Evolutionary conservation across 2,797 vertebrate genomes (phyloP).

Genomic region (Rhynchotus rufescens): DNA sequence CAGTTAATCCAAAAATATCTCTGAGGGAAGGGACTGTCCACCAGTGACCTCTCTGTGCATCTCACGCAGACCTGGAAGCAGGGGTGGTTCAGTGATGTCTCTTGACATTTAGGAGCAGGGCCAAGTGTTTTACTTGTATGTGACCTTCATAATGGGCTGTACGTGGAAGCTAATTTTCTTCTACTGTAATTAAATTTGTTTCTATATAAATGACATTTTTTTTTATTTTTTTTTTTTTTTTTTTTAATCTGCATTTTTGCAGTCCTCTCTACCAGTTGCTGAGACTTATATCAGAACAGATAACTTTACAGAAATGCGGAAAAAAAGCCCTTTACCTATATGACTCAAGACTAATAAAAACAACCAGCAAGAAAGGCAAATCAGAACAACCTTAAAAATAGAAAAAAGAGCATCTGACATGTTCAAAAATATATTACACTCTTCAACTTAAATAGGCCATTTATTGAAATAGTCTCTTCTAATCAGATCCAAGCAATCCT

Average conservation of each 20-base stretch:
- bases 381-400: not conserved
- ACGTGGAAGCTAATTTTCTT: not conserved
- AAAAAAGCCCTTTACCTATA: not conserved
- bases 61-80: not conserved
- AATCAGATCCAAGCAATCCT: not conserved
- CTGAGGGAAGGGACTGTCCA: not conserved
- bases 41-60: not conserved
- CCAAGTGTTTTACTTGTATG: not conserved
- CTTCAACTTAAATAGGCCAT: not conserved
- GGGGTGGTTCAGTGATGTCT: not conserved
- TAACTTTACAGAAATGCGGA: not conserved
- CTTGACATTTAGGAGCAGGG: not conserved
- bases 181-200: not conserved
- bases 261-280: not conserved
- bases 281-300: not conserved
- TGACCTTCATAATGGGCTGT: not conserved
- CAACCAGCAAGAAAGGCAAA: not conserved
- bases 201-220: not conserved
- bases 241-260: not conserved
- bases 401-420: not conserved
- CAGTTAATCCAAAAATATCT: not conserved
- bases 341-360: not conserved
- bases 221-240: not conserved
- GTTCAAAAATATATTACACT: not conserved
- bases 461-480: not conserved